Evolutionary conservation across 2,113 vertebrate species (phyloP).

Genomic region (Psilopsiagon aymara): DNA sequence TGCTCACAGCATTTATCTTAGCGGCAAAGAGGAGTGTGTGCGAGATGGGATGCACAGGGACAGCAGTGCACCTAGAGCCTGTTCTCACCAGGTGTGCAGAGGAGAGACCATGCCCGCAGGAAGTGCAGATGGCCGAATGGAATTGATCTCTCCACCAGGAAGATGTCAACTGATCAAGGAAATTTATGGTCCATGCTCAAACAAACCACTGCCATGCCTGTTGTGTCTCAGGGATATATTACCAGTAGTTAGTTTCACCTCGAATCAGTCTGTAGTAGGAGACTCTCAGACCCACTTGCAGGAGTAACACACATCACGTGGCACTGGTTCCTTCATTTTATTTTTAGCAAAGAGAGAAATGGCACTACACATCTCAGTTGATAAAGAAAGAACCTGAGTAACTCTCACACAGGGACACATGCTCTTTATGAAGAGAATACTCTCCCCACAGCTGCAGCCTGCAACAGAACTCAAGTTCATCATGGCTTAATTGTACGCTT

Average conservation of each 20-base stretch:
- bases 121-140: neutral
- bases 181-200: constrained; percentile 28
- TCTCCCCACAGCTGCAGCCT: neutral
- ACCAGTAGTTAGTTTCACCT: constrained; percentile 28
- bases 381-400: neutral
- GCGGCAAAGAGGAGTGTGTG: neutral
- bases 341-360: constrained; percentile 8
- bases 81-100: neutral
- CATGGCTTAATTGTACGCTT: neutral
- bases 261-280: neutral
- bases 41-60: neutral
- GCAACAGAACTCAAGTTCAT: neutral
- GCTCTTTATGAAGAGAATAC: neutral
- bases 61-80: neutral
- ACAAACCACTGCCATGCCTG: neutral
- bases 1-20: neutral
- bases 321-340: neutral
- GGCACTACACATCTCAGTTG: neutral
- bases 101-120: neutral
- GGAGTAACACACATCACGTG: neutral
- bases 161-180: constrained; percentile 26
- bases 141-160: neutral
- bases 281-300: constrained; percentile 15
- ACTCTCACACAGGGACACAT: neutral
- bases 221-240: neutral